Conservation (phyloP, 2,797 vertebrate genomes). For the Oryzias dopingdopingensis region DNA sequence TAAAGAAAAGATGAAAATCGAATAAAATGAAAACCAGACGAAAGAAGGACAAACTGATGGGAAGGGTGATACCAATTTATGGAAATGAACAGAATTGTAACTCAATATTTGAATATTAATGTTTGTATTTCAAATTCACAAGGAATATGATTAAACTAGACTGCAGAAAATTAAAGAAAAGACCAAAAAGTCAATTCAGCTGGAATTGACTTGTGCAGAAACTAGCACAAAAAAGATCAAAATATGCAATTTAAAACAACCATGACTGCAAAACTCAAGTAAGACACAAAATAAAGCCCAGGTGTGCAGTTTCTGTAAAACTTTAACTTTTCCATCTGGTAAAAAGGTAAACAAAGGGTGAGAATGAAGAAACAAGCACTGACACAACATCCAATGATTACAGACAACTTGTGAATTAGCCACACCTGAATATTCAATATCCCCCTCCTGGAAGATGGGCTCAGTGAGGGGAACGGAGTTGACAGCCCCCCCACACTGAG, state of each 20-base stretch:
- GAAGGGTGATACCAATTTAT: not conserved
- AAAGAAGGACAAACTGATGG: not conserved
- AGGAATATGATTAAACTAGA: not conserved
- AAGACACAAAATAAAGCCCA: not conserved
- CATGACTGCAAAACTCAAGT: not conserved
- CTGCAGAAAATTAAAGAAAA: constrained; percentile 4
- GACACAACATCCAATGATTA: constrained; percentile 39
- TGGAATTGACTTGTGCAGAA: constrained; percentile 21
- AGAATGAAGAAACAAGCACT: constrained; percentile 24
- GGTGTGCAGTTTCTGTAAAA: constrained; percentile 1
- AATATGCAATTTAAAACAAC: not conserved
- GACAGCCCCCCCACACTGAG: constrained; percentile 63
- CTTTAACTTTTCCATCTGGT: not conserved
- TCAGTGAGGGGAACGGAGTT: constrained; percentile 61
- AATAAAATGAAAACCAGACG: not conserved
- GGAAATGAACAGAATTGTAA: not conserved
- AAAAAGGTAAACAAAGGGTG: not conserved
- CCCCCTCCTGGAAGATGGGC: constrained; percentile 64
- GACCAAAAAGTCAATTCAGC: constrained; percentile 19
- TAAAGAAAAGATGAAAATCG: constrained; percentile 4
- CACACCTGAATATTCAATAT: constrained; percentile 80
- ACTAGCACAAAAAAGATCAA: not conserved
- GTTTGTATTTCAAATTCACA: constrained; percentile 1
- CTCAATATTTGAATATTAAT: not conserved
- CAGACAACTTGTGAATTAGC: constrained; percentile 23